phyloP scores from a whole-genome alignment of 2,888 invertebrate genomes.

The Cactoblastis cactorum region DNA sequence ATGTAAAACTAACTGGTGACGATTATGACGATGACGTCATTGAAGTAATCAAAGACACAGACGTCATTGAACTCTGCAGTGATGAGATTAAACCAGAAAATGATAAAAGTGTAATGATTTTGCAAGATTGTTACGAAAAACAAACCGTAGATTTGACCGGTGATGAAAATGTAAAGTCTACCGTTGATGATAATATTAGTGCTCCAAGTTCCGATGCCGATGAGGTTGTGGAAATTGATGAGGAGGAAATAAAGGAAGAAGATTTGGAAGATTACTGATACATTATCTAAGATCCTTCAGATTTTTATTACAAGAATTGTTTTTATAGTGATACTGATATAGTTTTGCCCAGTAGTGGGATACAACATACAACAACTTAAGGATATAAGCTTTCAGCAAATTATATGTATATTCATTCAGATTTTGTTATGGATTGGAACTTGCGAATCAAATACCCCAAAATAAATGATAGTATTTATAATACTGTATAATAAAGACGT shows the following conservation, averaged over 20 bases:
- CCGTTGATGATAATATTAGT: neutral
- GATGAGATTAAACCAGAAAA: neutral
- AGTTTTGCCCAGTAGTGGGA: no score
- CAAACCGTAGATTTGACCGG: neutral
- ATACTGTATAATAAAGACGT: no score
- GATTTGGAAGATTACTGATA: slow-evolving; percentile 55
- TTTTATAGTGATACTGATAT: no score
- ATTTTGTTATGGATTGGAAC: no score
- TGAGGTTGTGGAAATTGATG: slow-evolving; percentile 12
- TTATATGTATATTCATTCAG: no score
- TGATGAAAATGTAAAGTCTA: slow-evolving; percentile 1
- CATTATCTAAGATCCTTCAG: no score
- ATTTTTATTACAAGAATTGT: no score
- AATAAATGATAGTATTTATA: no score
- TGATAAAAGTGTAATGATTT: neutral
- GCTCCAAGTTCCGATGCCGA: neutral
- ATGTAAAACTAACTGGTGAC: neutral
- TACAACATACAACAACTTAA: no score
- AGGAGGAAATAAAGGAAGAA: slow-evolving; percentile 34
- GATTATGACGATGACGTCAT: neutral
- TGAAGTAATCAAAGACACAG: neutral
- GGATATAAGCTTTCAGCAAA: no score
- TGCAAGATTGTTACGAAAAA: neutral
- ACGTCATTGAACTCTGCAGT: neutral
- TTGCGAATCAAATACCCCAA: no score